Conservation (phyloP, 2,888 invertebrate genomes). For the Pelosia muscerda region DNA sequence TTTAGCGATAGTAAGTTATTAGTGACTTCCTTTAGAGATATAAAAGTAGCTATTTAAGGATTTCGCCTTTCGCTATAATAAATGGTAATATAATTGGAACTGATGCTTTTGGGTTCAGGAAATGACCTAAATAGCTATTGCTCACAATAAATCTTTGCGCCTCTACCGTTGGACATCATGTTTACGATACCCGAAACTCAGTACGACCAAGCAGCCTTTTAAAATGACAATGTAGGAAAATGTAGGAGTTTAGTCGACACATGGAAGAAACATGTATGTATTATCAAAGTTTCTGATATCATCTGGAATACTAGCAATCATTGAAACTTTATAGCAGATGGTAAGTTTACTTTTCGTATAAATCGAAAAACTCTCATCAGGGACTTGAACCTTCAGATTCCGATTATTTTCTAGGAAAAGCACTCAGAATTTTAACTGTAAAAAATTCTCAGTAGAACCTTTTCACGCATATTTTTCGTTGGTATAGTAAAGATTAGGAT, state of each 20-base stretch:
- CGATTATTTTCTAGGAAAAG: no score
- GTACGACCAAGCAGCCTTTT: not conserved
- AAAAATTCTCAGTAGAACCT: not conserved
- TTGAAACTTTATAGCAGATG: no score
- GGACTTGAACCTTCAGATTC: no score
- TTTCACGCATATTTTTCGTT: not conserved
- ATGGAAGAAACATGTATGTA: not conserved
- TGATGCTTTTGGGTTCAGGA: not conserved
- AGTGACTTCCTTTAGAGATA: not conserved
- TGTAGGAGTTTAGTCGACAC: not conserved
- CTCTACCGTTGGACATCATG: not conserved
- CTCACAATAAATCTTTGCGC: not conserved
- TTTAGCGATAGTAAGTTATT: no score
- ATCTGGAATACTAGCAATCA: no score
- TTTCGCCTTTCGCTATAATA: not conserved
- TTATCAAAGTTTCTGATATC: not conserved
- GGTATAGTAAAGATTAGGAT: not conserved
- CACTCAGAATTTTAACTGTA: no score
- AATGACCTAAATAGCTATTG: not conserved
- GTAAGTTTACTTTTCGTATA: no score
- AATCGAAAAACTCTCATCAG: no score
- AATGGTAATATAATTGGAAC: not conserved
- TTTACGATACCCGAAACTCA: not conserved
- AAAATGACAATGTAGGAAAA: not conserved
- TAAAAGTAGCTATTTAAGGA: no score